Evolutionary conservation across 2,113 vertebrate genomes (phyloP).

Genomic region (Mixornis gularis): DNA sequence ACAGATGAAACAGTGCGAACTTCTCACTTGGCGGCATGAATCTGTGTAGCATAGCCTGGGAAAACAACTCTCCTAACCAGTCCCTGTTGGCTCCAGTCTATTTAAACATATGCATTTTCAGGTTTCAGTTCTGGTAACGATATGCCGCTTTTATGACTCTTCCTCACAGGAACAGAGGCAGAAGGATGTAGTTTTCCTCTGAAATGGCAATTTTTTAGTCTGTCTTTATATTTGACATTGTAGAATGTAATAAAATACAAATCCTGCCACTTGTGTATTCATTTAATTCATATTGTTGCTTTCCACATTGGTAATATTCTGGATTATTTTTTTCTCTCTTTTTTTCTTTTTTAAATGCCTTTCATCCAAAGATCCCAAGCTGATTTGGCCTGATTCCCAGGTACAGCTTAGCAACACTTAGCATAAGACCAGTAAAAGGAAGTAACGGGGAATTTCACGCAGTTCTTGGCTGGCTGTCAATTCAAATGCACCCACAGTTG

Average conservation of each 20-base stretch:
- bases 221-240: not conserved
- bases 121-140: not conserved
- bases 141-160: not conserved
- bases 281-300: slow-evolving; percentile 25
- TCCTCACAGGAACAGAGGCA: not conserved
- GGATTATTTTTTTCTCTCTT: not conserved
- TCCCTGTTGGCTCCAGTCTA: not conserved
- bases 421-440: slow-evolving; percentile 33
- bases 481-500: not conserved
- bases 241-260: not conserved
- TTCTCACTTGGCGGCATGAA: not conserved
- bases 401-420: slow-evolving; percentile 42
- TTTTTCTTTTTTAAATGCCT: not conserved
- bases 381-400: slow-evolving; percentile 48
- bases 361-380: slow-evolving; percentile 38
- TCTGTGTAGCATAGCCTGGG: not conserved
- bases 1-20: too few relatives aligned
- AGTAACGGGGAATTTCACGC: not conserved
- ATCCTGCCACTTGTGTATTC: not conserved
- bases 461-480: slow-evolving; percentile 20
- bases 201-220: not conserved
- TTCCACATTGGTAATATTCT: not conserved
- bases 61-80: too few relatives aligned
- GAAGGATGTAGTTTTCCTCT: not conserved
- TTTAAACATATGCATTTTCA: not conserved